These are phyloP conservation scores for Hoplostethus mediterraneus DNA, from an alignment of 2,797 vertebrate genomes.

Conservation along the genomic window DNA sequence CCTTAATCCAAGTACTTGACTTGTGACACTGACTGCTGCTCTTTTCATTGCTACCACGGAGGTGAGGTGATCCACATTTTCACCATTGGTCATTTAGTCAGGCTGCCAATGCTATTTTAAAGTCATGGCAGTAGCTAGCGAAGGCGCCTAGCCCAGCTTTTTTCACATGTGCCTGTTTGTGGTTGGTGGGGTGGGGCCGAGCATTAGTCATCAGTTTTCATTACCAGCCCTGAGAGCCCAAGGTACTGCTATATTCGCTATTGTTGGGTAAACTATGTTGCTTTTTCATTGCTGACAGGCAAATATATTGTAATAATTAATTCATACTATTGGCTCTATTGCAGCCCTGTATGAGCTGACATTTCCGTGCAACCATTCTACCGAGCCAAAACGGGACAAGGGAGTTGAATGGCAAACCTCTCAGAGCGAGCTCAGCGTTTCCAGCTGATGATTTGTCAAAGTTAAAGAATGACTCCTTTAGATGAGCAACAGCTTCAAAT, in stretches of 20 bases:
- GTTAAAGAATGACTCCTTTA: background rate
- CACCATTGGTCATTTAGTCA: conserved; percentile 11
- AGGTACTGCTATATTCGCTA: conserved; percentile 23
- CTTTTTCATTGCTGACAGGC: conserved; percentile 9
- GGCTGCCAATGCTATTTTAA: conserved; percentile 49
- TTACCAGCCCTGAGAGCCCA: conserved; percentile 16
- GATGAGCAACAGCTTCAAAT: conserved; percentile 20
- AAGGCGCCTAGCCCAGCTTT: conserved; percentile 23
- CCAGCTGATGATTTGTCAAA: conserved; percentile 14
- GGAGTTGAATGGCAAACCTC: background rate
- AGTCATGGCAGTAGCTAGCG: conserved; percentile 22
- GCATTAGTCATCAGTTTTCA: conserved; percentile 80
- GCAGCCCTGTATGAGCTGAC: background rate
- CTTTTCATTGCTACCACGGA: conserved; percentile 14
- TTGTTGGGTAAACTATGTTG: conserved; percentile 21
- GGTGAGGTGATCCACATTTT: conserved; percentile 13
- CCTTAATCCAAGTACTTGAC: conserved; percentile 1
- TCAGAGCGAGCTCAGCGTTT: conserved; percentile 16
- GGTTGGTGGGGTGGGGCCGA: conserved; percentile 69
- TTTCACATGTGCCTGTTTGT: conserved; percentile 54
- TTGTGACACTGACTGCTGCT: background rate
- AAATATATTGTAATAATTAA: background rate
- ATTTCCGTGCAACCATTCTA: background rate
- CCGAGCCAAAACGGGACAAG: background rate
- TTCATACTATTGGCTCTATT: background rate